Percentiles rank a stretch among this genome's conserved stretches.
phyloP scores from a whole-genome alignment of 2,113 vertebrate species.

The Rattus norvegicus region DNA sequence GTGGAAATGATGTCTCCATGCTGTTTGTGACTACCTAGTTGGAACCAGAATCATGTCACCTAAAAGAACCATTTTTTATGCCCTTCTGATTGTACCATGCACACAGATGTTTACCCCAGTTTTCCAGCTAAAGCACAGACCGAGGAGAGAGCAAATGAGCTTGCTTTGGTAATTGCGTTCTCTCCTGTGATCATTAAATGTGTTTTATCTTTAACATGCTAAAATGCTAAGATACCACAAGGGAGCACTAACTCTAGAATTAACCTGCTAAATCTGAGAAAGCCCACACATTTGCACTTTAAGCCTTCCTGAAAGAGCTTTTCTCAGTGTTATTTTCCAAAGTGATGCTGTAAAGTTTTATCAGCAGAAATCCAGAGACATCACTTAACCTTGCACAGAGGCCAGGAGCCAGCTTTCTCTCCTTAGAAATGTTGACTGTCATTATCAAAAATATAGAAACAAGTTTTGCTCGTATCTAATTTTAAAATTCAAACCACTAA shows the following conservation, averaged over 20 bases:
- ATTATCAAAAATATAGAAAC: background rate
- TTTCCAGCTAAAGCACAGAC: constrained; percentile 48
- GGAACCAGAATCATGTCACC: background rate
- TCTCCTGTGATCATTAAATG: constrained; percentile 68
- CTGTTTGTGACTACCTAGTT: background rate
- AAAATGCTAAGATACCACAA: constrained; percentile 56
- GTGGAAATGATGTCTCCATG: background rate
- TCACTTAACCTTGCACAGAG: background rate
- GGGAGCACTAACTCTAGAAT: constrained; percentile 61
- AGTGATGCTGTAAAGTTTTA: constrained; percentile 26
- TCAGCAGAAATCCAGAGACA: constrained; percentile 35
- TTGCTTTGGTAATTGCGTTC: constrained; percentile 57
- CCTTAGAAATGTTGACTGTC: constrained; percentile 41
- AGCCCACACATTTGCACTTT: constrained; percentile 47
- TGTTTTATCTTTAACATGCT: constrained; percentile 70
- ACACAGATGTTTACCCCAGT: constrained; percentile 62
- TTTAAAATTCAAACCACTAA: constrained; percentile 23
- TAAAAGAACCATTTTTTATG: background rate
- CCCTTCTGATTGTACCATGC: background rate
- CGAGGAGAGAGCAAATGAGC: constrained; percentile 34
- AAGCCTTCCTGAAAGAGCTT: constrained; percentile 46
- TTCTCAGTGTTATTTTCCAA: constrained; percentile 57
- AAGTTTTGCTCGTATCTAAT: background rate
- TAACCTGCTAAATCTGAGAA: constrained; percentile 66
- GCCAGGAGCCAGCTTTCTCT: background rate